Evolutionary conservation across 1,140 invertebrate genomes (phyloP).

Genomic region (Akabosia matsudoensis): DNA sequence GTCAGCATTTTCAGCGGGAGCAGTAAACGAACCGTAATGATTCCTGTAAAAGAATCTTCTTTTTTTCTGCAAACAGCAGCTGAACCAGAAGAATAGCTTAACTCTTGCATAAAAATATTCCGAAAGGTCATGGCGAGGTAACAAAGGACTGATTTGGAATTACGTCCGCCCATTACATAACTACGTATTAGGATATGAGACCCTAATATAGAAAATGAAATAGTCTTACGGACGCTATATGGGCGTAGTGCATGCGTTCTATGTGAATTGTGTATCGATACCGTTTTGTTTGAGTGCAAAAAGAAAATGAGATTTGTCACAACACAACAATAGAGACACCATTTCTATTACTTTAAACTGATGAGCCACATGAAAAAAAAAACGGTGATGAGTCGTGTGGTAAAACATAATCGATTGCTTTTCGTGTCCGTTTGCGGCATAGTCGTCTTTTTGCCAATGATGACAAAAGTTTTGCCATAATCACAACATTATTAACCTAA

Average conservation of each 20-base stretch:
- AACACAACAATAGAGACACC: not conserved
- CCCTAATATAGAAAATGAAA: conserved; percentile 44
- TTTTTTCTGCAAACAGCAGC: conserved; percentile 8
- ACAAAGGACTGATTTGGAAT: conserved; percentile 34
- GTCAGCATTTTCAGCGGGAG: conserved; percentile 5
- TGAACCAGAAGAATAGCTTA: conserved; percentile 22
- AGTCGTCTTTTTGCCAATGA: too few species aligned
- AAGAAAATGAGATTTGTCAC: too few species aligned
- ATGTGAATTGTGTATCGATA: not conserved
- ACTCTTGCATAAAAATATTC: conserved; percentile 37
- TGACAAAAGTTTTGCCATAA: conserved; percentile 17
- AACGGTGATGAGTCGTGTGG: too few species aligned
- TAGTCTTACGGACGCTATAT: not conserved
- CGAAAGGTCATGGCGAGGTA: conserved; percentile 43
- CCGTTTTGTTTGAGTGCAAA: not conserved
- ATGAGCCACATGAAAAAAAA: too few species aligned
- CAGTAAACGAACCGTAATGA: not conserved
- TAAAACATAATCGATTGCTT: too few species aligned
- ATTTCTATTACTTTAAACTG: too few species aligned
- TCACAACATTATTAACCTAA: conserved; percentile 3
- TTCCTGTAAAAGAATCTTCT: too few species aligned
- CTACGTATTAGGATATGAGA: conserved; percentile 44
- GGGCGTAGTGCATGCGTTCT: not conserved
- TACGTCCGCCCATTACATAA: conserved; percentile 37
- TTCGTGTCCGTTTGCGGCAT: too few species aligned